These are phyloP conservation scores for Cinclus mexicanus DNA, from an alignment of 2,113 vertebrate species.

Conservation along the genomic window DNA sequence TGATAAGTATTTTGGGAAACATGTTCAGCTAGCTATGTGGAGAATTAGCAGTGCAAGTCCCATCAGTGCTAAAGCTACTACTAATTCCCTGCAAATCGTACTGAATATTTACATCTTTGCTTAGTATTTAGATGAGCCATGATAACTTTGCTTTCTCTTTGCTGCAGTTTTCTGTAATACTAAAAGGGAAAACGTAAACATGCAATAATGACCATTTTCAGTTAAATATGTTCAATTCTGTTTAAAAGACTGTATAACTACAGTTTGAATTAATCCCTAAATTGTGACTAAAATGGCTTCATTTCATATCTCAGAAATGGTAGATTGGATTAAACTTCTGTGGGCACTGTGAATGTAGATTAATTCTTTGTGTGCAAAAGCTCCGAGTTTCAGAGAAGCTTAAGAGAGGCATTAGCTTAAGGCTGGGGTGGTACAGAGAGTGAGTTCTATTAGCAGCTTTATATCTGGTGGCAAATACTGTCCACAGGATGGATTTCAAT, in stretches of 20 bases:
- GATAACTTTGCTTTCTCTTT: not conserved
- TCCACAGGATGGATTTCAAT: not conserved
- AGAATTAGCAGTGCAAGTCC: not conserved
- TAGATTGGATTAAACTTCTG: not conserved
- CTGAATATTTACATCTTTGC: conserved; percentile 24
- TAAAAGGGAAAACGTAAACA: not conserved
- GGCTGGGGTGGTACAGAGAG: not conserved
- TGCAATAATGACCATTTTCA: not conserved
- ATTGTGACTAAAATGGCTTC: not conserved
- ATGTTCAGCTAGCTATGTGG: conserved; percentile 11
- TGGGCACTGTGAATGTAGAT: not conserved
- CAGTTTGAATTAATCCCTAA: not conserved
- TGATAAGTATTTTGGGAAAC: not conserved
- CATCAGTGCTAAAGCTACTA: conserved; percentile 3
- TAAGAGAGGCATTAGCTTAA: not conserved
- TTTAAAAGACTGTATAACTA: not conserved
- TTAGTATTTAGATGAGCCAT: not conserved
- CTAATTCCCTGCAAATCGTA: conserved; percentile 2
- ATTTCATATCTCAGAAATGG: not conserved
- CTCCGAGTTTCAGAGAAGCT: not conserved
- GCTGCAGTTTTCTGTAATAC: not conserved
- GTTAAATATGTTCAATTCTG: not conserved
- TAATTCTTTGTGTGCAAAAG: not conserved
- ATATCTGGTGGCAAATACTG: not conserved
- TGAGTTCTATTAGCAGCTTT: not conserved